Conservation (phyloP, 2,797 vertebrate genomes). For the Acomys russatus region DNA sequence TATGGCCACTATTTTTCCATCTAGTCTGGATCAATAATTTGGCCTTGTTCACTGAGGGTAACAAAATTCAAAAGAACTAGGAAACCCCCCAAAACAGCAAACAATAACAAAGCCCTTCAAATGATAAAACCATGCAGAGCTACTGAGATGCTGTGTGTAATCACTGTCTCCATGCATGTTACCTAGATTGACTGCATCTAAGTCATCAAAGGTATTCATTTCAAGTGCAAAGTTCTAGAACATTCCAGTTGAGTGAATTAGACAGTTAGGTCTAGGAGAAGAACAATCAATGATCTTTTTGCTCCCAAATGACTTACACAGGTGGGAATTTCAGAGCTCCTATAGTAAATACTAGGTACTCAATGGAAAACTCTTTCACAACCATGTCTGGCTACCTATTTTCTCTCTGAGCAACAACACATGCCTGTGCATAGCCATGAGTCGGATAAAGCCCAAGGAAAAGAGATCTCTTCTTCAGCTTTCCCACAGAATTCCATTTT, state of each 20-base stretch:
- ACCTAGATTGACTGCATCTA: not conserved
- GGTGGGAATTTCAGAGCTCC: not conserved
- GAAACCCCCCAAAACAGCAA: not conserved
- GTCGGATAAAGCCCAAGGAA: not conserved
- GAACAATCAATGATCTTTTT: not conserved
- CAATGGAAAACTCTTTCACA: not conserved
- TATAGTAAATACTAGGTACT: not conserved
- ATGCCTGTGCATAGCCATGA: accelerated
- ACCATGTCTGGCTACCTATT: accelerated
- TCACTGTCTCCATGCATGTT: not conserved
- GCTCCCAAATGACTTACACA: not conserved
- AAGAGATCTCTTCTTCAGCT: not conserved
- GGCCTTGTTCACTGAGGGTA: not conserved
- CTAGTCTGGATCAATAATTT: not conserved
- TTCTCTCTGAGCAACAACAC: not conserved
- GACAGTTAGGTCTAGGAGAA: not conserved
- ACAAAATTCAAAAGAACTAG: not conserved
- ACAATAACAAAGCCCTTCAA: not conserved
- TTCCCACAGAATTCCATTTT: not conserved
- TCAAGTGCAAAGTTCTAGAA: not conserved
- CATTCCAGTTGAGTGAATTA: not conserved
- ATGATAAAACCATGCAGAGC: not conserved
- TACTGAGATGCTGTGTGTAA: not conserved
- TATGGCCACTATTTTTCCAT: not conserved
- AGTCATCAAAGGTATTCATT: not conserved